A percentile compares a stretch with the other conserved stretches of the same genome.
Conservation (phyloP, 2,113 vertebrate species). For the Chaetorhynchus papuensis region DNA sequence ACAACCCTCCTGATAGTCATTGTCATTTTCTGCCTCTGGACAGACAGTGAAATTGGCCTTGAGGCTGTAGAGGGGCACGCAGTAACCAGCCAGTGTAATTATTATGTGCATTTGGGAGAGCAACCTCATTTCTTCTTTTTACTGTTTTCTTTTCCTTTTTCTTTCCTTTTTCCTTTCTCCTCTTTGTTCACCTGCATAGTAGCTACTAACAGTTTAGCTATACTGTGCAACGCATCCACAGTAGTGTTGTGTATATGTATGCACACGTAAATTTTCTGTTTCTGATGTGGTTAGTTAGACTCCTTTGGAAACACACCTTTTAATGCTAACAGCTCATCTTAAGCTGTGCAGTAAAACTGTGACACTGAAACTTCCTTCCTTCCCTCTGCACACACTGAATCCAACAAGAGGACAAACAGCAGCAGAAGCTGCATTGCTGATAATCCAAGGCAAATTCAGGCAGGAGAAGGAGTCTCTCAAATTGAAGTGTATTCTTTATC, state of each 20-base stretch:
- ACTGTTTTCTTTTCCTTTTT: accelerated
- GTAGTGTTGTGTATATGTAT: neutral
- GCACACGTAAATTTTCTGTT: neutral
- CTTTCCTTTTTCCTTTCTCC: neutral
- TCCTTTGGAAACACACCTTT: neutral
- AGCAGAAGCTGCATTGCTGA: neutral
- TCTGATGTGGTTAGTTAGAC: neutral
- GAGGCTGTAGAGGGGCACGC: neutral
- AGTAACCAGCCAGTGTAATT: neutral
- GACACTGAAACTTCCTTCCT: neutral
- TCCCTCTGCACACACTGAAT: neutral
- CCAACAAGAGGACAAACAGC: neutral
- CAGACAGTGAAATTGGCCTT: neutral
- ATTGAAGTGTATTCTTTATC: neutral
- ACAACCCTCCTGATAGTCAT: neutral
- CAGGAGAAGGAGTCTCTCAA: neutral
- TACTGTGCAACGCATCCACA: neutral
- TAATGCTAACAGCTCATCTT: neutral
- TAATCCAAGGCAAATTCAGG: neutral
- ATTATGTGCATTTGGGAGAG: neutral
- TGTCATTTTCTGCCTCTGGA: neutral
- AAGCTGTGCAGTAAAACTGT: neutral
- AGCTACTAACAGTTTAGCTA: neutral
- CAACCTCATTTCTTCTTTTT: neutral
- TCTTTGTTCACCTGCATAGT: neutral